Evolutionary conservation across 2,113 vertebrate genomes (phyloP).

Genomic region (Egretta garzetta): DNA sequence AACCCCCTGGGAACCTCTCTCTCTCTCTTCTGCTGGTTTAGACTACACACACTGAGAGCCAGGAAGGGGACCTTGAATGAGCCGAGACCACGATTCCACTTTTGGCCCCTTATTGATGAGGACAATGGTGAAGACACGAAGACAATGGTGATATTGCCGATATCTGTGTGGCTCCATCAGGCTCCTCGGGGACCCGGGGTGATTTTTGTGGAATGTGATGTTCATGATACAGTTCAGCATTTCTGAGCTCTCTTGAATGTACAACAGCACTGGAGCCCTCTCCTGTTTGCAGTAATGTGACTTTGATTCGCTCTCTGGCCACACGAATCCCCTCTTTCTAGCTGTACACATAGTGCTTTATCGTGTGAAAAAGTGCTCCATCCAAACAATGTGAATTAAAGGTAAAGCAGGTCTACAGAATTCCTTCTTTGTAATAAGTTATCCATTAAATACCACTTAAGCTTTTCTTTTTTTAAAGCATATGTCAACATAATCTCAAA

Average conservation of each 20-base stretch:
- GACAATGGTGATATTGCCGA: not conserved
- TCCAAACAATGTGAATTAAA: slow-evolving; percentile 14
- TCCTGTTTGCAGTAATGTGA: not conserved
- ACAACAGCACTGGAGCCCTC: not conserved
- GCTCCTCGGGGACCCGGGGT: not conserved
- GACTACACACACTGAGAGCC: not conserved
- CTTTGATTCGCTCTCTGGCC: slow-evolving; percentile 16
- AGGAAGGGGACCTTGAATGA: not conserved
- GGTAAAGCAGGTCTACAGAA: slow-evolving; percentile 40
- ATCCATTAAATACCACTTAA: slow-evolving; percentile 73
- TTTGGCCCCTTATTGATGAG: not conserved
- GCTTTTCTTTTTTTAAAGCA: slow-evolving; percentile 62
- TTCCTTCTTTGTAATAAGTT: slow-evolving; percentile 74
- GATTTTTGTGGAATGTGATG: not conserved
- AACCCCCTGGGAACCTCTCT: not conserved
- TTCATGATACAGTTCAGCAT: not conserved
- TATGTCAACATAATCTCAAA: slow-evolving; percentile 74
- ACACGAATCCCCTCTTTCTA: not conserved
- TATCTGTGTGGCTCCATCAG: not conserved
- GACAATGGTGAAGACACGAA: rapidly evolving
- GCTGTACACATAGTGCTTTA: not conserved
- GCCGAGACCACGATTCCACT: not conserved
- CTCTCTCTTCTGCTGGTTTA: not conserved
- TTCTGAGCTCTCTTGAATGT: not conserved
- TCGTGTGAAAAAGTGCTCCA: slow-evolving; percentile 5